These are phyloP conservation scores for Prionchulus punctatus DNA, from an alignment of 2,888 invertebrate genomes.

Conservation along the genomic window DNA sequence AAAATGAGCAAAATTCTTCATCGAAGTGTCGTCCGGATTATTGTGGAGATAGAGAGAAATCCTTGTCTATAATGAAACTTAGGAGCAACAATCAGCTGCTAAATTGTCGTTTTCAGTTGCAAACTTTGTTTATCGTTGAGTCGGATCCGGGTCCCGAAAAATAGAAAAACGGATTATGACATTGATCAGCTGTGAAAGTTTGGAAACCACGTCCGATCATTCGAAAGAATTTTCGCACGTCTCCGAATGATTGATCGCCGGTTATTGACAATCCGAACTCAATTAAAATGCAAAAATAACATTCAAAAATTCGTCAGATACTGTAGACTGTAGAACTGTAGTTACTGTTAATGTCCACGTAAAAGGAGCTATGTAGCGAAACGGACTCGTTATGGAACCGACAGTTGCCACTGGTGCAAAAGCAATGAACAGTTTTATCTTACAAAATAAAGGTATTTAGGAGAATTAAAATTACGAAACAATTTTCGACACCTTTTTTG, in stretches of 20 bases:
- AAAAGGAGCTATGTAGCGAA: conserved; percentile 16
- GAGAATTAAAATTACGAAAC: neutral
- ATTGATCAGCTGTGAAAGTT: too few species aligned
- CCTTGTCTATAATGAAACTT: conserved; percentile 20
- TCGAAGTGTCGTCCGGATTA: conserved; percentile 30
- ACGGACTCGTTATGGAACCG: conserved; percentile 28
- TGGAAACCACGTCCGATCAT: too few species aligned
- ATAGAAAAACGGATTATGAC: too few species aligned
- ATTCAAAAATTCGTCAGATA: too few species aligned
- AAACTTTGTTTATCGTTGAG: too few species aligned
- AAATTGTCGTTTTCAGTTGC: too few species aligned
- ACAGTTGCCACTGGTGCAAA: conserved; percentile 29
- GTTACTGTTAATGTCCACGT: neutral
- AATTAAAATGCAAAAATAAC: too few species aligned
- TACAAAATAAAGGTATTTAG: conserved; percentile 4
- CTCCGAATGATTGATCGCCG: neutral
- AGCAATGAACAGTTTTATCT: conserved; percentile 25
- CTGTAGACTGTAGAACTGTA: too few species aligned
- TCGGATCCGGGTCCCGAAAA: too few species aligned
- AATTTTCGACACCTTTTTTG: conserved; percentile 20
- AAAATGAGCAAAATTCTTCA: conserved; percentile 28
- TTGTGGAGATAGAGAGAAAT: conserved; percentile 32
- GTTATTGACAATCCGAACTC: neutral
- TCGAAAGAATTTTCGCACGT: neutral
- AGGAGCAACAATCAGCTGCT: too few species aligned